phyloP scores from a whole-genome alignment of 2,797 vertebrate species.

The Ataeniobius toweri region DNA sequence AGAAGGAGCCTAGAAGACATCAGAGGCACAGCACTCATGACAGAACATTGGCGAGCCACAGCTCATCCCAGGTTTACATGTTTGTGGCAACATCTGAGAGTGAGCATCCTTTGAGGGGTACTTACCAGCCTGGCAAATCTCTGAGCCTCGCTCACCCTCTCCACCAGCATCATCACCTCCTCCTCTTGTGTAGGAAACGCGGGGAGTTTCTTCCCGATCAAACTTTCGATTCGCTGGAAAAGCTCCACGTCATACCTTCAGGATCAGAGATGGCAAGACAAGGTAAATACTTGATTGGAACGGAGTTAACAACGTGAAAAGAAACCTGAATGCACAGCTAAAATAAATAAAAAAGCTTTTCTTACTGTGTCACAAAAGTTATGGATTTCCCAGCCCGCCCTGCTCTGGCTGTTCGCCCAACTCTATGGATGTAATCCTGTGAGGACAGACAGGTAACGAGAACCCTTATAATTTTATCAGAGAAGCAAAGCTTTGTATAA shows the following conservation, averaged over 20 bases:
- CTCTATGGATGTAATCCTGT: slow-evolving; percentile 97
- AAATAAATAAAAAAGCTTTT: background rate
- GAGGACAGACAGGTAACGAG: slow-evolving; percentile 6
- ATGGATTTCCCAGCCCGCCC: slow-evolving; percentile 96
- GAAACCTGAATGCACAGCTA: background rate
- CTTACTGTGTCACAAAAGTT: slow-evolving; percentile 98
- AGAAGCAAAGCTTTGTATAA: background rate
- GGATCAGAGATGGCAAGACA: background rate
- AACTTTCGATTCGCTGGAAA: slow-evolving; percentile 93
- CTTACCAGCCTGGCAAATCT: slow-evolving; percentile 91
- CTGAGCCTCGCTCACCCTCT: slow-evolving; percentile 94
- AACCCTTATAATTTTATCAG: background rate
- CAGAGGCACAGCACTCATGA: no score
- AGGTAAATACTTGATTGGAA: background rate
- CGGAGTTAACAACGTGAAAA: background rate
- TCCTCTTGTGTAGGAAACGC: slow-evolving; percentile 94
- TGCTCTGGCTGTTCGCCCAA: slow-evolving; percentile 94
- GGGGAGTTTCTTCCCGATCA: slow-evolving; percentile 96
- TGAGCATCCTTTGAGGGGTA: slow-evolving; percentile 4
- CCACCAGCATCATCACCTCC: slow-evolving; percentile 97
- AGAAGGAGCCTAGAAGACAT: no score
- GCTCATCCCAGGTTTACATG: no score
- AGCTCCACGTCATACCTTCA: slow-evolving; percentile 95
- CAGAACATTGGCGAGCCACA: no score
- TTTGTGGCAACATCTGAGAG: background rate